Evolutionary conservation across 2,888 invertebrate species (phyloP).

Genomic region (Acanthococcus lagerstroemiae): DNA sequence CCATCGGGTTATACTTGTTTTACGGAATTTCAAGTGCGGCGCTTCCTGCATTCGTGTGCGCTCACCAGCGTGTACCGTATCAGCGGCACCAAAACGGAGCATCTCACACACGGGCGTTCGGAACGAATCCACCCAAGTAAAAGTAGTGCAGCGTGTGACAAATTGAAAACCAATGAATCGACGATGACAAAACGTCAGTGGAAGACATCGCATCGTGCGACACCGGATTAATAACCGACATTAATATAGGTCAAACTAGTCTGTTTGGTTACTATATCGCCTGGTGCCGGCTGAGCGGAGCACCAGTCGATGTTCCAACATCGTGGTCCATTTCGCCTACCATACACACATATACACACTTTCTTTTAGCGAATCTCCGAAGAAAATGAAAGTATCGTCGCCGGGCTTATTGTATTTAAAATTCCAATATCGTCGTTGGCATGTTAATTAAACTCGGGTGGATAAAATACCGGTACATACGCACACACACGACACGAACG

Average conservation of each 20-base stretch:
- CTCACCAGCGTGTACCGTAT: not conserved
- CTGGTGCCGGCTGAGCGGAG: too few relatives aligned
- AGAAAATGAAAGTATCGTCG: not conserved
- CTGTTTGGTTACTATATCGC: not conserved
- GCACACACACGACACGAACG: too few relatives aligned
- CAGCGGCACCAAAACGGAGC: not conserved
- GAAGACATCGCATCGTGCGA: slow-evolving; percentile 14
- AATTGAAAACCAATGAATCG: slow-evolving; percentile 24
- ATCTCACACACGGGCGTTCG: slow-evolving; percentile 15
- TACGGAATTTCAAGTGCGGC: too few relatives aligned
- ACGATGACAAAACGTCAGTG: not conserved
- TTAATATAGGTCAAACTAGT: slow-evolving; percentile 6
- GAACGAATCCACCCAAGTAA: slow-evolving; percentile 30
- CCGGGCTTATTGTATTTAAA: too few relatives aligned
- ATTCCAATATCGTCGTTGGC: too few relatives aligned
- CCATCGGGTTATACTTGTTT: too few relatives aligned
- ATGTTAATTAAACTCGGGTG: too few relatives aligned
- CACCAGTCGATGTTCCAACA: too few relatives aligned
- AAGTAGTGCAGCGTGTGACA: slow-evolving; percentile 30
- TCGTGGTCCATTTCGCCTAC: too few relatives aligned
- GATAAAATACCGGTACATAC: too few relatives aligned
- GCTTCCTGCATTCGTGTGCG: too few relatives aligned
- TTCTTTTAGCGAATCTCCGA: not conserved
- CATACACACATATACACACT: too few relatives aligned
- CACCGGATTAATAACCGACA: slow-evolving; percentile 21